Evolutionary conservation across 2,113 vertebrate genomes (phyloP), one percentile per base, ranked within the genome.

Genomic region (Solea solea): DNA sequence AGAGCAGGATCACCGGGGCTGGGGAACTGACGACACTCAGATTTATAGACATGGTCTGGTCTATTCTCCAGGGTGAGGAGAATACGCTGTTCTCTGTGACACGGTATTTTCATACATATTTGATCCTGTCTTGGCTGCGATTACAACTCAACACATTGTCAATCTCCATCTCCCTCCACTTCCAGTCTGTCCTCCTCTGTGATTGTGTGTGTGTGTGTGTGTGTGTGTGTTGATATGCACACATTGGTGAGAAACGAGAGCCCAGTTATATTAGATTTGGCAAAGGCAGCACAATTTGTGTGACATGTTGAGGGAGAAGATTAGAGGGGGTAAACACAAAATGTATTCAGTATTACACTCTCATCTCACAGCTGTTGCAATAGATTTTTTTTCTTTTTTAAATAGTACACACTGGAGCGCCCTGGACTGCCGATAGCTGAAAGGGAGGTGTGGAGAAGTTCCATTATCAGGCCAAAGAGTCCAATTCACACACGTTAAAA

Each of bases 271-370:
- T 91, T 89, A 90, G 87, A 91, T 91, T 90, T 93, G 85, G 85
- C 78, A 74, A 74, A 83, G 74, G 86, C 90, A 83, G 87, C 87
- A 90, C 85, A 90, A 91, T 91, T 91, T 89, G 82, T 88, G 78
- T 87, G 90, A 90, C 85, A 88, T 88, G 85, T 89, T 91, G 34
- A 90, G 83, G 84, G 66, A 90, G 78, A 90, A 93, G 90, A 93
- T 92, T 92, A 90, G 83, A 91, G 51, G 67, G 21, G 66, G 75
- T 84, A 79, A 86, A 88, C 83, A 86, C 83, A 83, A 85, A 90
- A 90, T 90, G 84, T 86, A 90, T 91, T 91, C 89, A 84, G 81
- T 76, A 89, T 90, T 88, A 88, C 85, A 80, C 84, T 88, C 86
- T 88, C 90, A 88, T 90, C 86, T 86, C 83, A 78, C 84, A 86